Evolutionary conservation across 2,113 vertebrate genomes (phyloP).

Genomic region (Pithys albifrons): DNA sequence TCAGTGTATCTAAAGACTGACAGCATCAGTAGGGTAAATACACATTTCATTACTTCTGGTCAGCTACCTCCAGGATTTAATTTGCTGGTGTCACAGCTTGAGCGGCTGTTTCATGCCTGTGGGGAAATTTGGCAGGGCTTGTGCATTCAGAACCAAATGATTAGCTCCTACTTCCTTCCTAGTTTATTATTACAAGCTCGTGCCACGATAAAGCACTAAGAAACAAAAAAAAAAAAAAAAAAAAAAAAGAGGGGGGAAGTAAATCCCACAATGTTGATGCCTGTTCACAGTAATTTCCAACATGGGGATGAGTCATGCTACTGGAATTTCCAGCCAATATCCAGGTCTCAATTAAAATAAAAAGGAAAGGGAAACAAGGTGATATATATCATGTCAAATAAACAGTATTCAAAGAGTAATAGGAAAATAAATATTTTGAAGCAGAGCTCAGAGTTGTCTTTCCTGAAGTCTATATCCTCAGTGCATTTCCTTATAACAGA

Average conservation of each 20-base stretch:
- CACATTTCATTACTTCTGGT: conserved; percentile 73
- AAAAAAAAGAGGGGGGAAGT: not conserved
- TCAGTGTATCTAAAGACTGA: conserved; percentile 48
- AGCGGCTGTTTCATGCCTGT: conserved; percentile 50
- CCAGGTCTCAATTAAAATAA: not conserved
- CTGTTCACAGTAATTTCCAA: conserved; percentile 23
- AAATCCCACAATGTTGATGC: not conserved
- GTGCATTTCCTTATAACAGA: not conserved
- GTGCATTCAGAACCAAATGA: conserved; percentile 58
- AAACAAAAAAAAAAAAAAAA: not conserved
- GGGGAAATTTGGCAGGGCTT: conserved; percentile 64
- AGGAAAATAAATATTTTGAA: conserved; percentile 25
- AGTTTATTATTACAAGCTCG: conserved; percentile 50
- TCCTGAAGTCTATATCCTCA: not conserved
- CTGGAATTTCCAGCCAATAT: conserved; percentile 33
- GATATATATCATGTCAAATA: not conserved
- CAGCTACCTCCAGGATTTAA: conserved; percentile 64
- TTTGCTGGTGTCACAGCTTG: conserved; percentile 67
- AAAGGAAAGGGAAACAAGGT: not conserved
- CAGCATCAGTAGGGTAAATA: conserved; percentile 68
- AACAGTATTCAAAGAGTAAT: not conserved
- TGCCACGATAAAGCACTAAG: not conserved
- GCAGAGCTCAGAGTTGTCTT: not conserved
- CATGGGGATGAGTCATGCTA: not conserved
- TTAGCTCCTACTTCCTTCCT: conserved; percentile 58